Evolutionary conservation across 2,888 invertebrate genomes (phyloP), one percentile per base, ranked within the genome.

Genomic region (Tromatobia lineatoria): DNA sequence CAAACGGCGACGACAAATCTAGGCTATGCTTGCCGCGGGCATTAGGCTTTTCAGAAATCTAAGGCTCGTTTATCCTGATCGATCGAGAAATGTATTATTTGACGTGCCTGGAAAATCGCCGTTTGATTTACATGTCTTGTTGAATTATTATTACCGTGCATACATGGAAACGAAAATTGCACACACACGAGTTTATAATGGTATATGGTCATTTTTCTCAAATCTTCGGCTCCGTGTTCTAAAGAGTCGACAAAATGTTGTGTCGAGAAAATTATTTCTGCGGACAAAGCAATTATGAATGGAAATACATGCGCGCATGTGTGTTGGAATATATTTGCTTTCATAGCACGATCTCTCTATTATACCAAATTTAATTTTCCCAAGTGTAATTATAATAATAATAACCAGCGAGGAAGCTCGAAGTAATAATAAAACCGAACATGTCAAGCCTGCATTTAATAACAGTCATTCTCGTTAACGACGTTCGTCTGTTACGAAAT

Each of bases 1-100:
- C 81, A 82, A 84, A 78, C 74, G 83, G 57, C 74, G 29, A n/a
- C 42, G 34, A 23, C 80, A 38, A 47, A 18, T 64, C 3, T 10
- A 38, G 34, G n/a, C 1, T 50, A 50, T 15, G 64, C 64, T 18
- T n/a, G n/a, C 13, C 34, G 15, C n/a, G 54, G 45, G 13, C 80
- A 67, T 50, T n/a, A 29, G 54, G 75, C 50, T 47, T 18, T 25
- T 61, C 34, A 25, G 34, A 15, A 18, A 61, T 74, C 74, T 34
- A 3, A 47, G 50, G 0, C 61, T 47, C 29, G 6, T 59, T 47
- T 47, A 10, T 13, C 4, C n/a, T 64, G 64, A 75, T 75, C 75
- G 75, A 64, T 75, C 47, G 57, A 52, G 29, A 50, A 29, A 50
- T 25, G n/a, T 25, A 25, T 47, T 29, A 25, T 29, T 47, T 29